Percentiles rank a stretch among this genome's conserved stretches.
These are phyloP conservation scores for Mythimna pallens DNA, from an alignment of 2,888 invertebrate species.

Conservation along the genomic window DNA sequence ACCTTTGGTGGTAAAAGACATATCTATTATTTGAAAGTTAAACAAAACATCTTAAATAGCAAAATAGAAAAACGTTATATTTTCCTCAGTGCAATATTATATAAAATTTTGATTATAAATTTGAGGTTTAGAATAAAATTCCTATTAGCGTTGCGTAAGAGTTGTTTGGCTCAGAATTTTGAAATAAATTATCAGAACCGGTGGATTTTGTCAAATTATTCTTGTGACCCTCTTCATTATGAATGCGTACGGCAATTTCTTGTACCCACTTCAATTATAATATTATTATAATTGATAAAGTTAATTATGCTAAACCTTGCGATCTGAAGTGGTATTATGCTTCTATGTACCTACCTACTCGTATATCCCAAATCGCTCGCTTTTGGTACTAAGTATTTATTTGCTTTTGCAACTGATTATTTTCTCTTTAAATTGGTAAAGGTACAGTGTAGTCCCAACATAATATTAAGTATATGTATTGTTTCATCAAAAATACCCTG, in stretches of 20 bases:
- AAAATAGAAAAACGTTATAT: constrained; percentile 9
- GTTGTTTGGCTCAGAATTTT: constrained; percentile 35
- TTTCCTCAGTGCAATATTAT: constrained; percentile 41
- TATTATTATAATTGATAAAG: constrained; percentile 19
- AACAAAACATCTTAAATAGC: neutral
- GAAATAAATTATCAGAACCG: constrained; percentile 61
- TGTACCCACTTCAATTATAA: constrained; percentile 29
- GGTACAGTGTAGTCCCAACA: no score
- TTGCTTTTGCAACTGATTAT: no score
- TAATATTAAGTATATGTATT: no score
- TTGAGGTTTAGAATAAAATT: constrained; percentile 51
- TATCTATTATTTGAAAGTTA: neutral
- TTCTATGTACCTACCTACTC: neutral
- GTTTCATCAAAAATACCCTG: no score
- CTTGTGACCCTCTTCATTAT: constrained; percentile 35
- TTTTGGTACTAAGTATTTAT: no score
- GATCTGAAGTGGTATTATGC: neutral
- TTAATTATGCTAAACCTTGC: neutral
- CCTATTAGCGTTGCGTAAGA: constrained; percentile 50
- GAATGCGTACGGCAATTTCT: constrained; percentile 32
- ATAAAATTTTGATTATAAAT: constrained; percentile 46
- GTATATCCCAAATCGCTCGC: neutral
- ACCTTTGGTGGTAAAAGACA: neutral
- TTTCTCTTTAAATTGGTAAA: no score
- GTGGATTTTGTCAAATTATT: constrained; percentile 46